Evolutionary conservation across 1,140 invertebrate species (phyloP).

Genomic region (Solenopsis fugax): DNA sequence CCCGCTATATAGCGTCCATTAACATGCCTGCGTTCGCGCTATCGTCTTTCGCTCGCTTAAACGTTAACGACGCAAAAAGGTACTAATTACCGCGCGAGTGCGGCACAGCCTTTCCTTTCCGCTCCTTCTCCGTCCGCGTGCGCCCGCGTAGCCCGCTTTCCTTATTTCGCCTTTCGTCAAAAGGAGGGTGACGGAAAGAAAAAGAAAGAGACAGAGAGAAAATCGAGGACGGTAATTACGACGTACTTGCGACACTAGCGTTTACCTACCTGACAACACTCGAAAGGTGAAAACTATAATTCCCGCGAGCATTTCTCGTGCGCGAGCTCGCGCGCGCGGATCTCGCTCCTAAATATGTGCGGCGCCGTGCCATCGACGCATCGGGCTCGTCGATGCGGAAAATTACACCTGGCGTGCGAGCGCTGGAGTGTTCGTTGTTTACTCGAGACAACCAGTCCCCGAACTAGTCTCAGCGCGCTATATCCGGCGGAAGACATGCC

Average conservation of each 20-base stretch:
- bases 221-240: constrained; percentile 51
- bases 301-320: neutral
- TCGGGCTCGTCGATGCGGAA: constrained; percentile 28
- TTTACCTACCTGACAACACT: constrained; percentile 47
- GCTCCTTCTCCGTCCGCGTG: constrained; percentile 15
- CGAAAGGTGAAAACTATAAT: constrained; percentile 29
- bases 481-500: neutral
- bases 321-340: neutral
- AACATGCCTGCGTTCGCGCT: constrained; percentile 70
- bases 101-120: neutral
- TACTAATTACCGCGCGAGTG: constrained; percentile 66
- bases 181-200: neutral
- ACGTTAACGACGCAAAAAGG: constrained; percentile 72
- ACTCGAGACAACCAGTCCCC: constrained; percentile 29
- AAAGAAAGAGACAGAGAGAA: neutral
- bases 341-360: neutral
- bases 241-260: neutral
- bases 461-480: constrained; percentile 2
- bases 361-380: constrained; percentile 1
- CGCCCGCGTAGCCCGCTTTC: constrained; percentile 51
- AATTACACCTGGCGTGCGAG: constrained; percentile 40
- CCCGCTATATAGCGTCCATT: constrained; percentile 75
- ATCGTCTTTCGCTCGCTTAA: constrained; percentile 64
- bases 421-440: constrained; percentile 12
- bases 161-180: constrained; percentile 60